Base-by-base conservation (phyloP, 1,140 invertebrate species). In the Artemia franciscana region DNA sequence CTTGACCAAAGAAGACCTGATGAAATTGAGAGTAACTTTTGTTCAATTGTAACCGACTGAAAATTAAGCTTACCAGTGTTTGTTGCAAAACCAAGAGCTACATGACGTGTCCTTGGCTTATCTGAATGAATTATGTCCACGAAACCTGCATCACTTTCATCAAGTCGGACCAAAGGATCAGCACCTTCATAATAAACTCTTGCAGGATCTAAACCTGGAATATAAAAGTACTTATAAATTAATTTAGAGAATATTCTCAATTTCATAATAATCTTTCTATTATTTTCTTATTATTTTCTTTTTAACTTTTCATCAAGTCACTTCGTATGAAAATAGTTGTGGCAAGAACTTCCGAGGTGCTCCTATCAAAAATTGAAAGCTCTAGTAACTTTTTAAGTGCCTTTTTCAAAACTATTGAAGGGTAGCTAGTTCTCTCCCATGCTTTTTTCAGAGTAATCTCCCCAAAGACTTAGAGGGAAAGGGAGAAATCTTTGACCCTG, bases 161-260 rank as follows among this genome's bases (percentile, higher is more conserved):
- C 73, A 21, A 78, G 78, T 75, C 66, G 67, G 57, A 66, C 68
- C 60, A 60, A 60, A 1, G 62, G 60, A 7, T 69, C 68, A 72
- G 61, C 79, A 66, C 74, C 76, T 65, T 78, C 71, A 68, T 84
- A 85, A 63, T 82, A 77, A 0, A 82, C 82, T 2, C 79, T 80
- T 0, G 83, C 82, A 7, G 83, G 83, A 70, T 86, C 83, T 27
- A 84, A 67, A 59, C 81, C 85, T 77, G 57, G 0, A 60, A 63
- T 56, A 28, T 12, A 24, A 5, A 0, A 30, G 4, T 18, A 62
- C 24, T 26, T 26, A 58, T 5, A n/a, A 2, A n/a, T n/a, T n/a
- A 59, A 9, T 59, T 59, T 59, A 9, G 7, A 9, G 21, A 59
- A 59, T 21, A 59, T 18, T 9, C 7, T 59, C 24, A 9, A 7